Percentiles rank a stretch among this genome's conserved stretches.
Evolutionary conservation across 2,113 vertebrate species (phyloP).

Genomic region (Puntigrus tetrazona): DNA sequence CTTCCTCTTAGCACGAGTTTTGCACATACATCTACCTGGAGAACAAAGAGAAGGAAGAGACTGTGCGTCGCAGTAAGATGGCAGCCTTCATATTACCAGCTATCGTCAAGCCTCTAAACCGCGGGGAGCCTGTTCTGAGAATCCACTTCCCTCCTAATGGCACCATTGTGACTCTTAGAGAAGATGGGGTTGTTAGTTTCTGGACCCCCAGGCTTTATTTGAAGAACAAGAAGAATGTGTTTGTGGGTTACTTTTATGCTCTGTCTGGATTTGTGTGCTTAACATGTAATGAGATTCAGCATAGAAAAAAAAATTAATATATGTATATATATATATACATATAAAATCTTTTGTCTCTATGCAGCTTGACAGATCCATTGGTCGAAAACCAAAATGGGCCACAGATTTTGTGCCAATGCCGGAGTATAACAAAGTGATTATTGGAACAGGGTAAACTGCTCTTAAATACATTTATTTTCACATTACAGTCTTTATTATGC

Average conservation of each 20-base stretch:
- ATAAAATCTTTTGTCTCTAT: too few relatives aligned
- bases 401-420: constrained; percentile 74
- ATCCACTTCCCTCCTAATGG: constrained; percentile 69
- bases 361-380: constrained; percentile 64
- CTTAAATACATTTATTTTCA: background rate
- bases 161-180: constrained; percentile 74
- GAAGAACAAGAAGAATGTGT: constrained; percentile 77
- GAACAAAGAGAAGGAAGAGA: constrained; percentile 71
- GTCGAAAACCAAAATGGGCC: constrained; percentile 70
- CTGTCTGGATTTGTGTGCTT: background rate
- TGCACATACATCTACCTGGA: constrained; percentile 77
- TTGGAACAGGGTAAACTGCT: constrained; percentile 69
- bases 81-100: constrained; percentile 76
- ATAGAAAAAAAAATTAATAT: too few relatives aligned
- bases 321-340: too few relatives aligned
- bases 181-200: constrained; percentile 77
- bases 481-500: background rate
- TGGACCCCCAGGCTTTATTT: constrained; percentile 80
- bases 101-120: constrained; percentile 51
- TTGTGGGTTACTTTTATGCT: constrained; percentile 72
- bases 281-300: background rate
- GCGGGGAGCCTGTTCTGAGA: constrained; percentile 67
- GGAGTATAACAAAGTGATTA: constrained; percentile 74
- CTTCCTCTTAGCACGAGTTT: constrained; percentile 73
- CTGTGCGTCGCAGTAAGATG: constrained; percentile 62